Evolutionary conservation across 2,113 vertebrate species (phyloP).

Genomic region (Numenius arquata): DNA sequence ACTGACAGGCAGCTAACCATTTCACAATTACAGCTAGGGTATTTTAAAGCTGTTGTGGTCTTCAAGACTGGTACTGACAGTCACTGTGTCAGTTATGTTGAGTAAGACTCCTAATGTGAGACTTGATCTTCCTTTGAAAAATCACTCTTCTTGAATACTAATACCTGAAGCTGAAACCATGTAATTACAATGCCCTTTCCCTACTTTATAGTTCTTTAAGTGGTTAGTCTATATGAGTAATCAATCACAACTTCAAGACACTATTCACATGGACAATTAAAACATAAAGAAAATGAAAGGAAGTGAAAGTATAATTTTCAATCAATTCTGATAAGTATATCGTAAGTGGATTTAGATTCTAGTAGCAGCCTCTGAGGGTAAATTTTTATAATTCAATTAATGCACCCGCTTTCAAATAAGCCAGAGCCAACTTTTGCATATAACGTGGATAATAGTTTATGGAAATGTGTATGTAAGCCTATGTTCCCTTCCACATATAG

Average conservation of each 20-base stretch:
- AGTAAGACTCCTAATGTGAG: neutral
- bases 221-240: neutral
- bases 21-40: neutral
- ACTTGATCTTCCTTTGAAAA: slow-evolving; percentile 19
- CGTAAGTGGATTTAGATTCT: slow-evolving; percentile 12
- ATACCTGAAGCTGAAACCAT: slow-evolving; percentile 14
- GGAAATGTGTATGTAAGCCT: neutral
- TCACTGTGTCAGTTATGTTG: neutral
- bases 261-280: slow-evolving; percentile 10
- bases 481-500: neutral
- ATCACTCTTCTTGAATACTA: slow-evolving; percentile 4
- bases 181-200: neutral
- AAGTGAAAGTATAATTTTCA: neutral
- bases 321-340: neutral
- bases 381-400: slow-evolving; percentile 40
- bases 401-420: neutral
- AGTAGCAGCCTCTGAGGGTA: neutral
- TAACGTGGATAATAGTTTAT: neutral
- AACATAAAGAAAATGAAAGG: slow-evolving; percentile 21
- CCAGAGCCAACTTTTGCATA: neutral
- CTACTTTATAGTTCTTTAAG: slow-evolving; percentile 25
- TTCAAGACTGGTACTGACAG: neutral
- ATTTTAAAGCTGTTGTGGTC: neutral
- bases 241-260: neutral
- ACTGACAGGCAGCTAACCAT: neutral